Evolutionary conservation across 2,888 invertebrate genomes (phyloP).

Genomic region (Deilephila porcellus): DNA sequence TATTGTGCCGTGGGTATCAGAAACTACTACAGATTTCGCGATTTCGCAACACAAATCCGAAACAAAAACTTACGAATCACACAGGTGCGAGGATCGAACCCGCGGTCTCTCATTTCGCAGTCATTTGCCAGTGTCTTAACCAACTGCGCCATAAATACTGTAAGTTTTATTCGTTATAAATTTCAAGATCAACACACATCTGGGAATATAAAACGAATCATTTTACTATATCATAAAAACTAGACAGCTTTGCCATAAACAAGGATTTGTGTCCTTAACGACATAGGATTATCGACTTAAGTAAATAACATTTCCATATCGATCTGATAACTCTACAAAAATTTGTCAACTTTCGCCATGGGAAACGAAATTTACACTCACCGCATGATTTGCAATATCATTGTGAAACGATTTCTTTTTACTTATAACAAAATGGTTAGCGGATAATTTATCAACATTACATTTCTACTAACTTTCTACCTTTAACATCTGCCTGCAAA

Average conservation of each 20-base stretch:
- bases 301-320: conserved; percentile 7
- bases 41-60: no score
- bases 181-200: no score
- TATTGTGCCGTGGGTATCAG: no score
- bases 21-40: no score
- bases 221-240: not conserved
- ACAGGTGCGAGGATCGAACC: no score
- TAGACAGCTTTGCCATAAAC: not conserved
- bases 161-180: no score
- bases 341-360: conserved; percentile 9
- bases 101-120: no score
- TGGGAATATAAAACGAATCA: not conserved
- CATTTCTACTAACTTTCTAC: not conserved
- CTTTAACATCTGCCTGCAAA: not conserved
- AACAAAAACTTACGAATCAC: no score
- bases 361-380: not conserved
- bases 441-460: not conserved
- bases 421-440: not conserved
- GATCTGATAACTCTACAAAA: not conserved
- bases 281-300: not conserved
- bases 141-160: no score
- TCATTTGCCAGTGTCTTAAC: no score
- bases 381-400: conserved; percentile 1
- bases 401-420: conserved; percentile 1
- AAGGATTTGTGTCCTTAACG: not conserved